A percentile compares a stretch with the other conserved stretches of the same genome.
Evolutionary conservation across 2,888 invertebrate genomes (phyloP).

Genomic region (Podabrus alpinus): DNA sequence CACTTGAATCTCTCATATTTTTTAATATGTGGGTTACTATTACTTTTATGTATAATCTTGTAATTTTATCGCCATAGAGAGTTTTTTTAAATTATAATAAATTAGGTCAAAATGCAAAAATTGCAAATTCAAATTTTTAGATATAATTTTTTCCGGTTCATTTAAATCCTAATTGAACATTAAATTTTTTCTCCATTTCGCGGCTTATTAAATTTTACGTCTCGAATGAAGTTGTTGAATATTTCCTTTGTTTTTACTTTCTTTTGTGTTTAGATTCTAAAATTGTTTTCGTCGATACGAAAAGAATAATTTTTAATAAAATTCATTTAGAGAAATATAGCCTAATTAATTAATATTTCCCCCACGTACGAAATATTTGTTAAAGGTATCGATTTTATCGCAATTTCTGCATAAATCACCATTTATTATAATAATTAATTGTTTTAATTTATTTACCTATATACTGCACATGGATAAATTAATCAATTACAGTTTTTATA

Average conservation of each 20-base stretch:
- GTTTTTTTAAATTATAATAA: neutral
- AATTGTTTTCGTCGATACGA: too few species aligned
- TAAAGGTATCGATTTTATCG: neutral
- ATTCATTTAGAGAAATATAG: neutral
- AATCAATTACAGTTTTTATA: neutral
- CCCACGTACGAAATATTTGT: too few species aligned
- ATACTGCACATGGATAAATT: neutral
- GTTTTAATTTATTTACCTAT: neutral
- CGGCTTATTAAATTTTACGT: too few species aligned
- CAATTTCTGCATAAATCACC: neutral
- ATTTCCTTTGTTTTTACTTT: too few species aligned
- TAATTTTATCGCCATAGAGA: neutral
- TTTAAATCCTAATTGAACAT: too few species aligned
- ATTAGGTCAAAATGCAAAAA: neutral
- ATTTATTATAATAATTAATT: neutral
- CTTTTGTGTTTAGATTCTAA: too few species aligned
- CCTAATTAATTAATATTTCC: neutral
- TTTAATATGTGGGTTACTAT: neutral
- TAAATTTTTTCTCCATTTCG: neutral
- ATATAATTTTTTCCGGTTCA: too few species aligned
- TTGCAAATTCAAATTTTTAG: neutral
- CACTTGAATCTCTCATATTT: neutral
- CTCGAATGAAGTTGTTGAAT: too few species aligned
- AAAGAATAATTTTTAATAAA: neutral
- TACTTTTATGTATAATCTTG: neutral